Evolutionary conservation across 2,113 vertebrate genomes (phyloP).

Genomic region (Sialia sialis): DNA sequence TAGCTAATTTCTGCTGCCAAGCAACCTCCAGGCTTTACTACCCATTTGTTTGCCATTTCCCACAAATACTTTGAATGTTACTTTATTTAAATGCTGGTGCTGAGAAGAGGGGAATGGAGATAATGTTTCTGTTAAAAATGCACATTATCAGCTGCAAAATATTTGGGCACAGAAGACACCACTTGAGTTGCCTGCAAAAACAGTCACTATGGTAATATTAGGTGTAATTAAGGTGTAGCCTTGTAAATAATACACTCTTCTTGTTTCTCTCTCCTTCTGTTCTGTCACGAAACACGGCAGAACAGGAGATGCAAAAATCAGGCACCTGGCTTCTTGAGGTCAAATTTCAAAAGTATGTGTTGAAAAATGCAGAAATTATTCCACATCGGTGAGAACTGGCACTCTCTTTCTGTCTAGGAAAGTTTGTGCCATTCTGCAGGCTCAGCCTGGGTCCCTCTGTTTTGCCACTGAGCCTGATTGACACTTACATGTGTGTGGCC

Average conservation of each 20-base stretch:
- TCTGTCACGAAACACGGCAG: background rate
- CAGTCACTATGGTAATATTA: background rate
- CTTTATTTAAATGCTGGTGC: slow-evolving; percentile 8
- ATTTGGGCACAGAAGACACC: background rate
- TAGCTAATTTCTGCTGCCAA: slow-evolving; percentile 1
- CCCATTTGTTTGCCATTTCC: slow-evolving; percentile 9
- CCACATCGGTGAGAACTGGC: slow-evolving; percentile 6
- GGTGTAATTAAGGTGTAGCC: background rate
- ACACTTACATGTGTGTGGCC: slow-evolving; percentile 66
- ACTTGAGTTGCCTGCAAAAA: background rate
- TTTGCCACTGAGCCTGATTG: slow-evolving; percentile 58
- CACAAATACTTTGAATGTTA: background rate
- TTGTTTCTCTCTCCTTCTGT: background rate
- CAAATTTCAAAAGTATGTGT: background rate
- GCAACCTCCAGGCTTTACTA: background rate
- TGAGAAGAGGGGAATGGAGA: background rate
- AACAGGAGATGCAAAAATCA: background rate
- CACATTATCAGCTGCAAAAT: background rate
- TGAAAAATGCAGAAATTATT: background rate
- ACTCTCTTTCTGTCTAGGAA: background rate
- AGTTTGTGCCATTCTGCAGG: slow-evolving; percentile 48
- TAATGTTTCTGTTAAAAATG: slow-evolving; percentile 21
- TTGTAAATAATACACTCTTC: background rate
- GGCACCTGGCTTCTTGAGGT: background rate
- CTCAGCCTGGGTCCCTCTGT: slow-evolving; percentile 34